These are phyloP conservation scores for Cosmorhoe ocellata DNA, from an alignment of 2,888 invertebrate species.

Conservation along the genomic window DNA sequence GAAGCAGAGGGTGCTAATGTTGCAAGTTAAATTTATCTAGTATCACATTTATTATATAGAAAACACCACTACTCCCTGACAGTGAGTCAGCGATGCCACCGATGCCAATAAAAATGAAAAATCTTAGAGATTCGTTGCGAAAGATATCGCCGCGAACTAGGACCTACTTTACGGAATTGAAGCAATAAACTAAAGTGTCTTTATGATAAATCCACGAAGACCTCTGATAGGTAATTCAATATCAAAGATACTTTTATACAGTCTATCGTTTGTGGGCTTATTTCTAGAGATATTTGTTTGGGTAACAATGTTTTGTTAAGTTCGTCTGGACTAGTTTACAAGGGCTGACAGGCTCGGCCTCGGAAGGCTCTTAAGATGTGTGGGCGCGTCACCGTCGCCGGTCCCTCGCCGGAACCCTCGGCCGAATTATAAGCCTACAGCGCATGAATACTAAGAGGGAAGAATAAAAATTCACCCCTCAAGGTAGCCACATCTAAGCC, in stretches of 20 bases:
- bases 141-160: constrained; percentile 33
- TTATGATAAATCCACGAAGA: constrained; percentile 33
- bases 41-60: constrained; percentile 68
- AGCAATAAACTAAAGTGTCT: constrained; percentile 37
- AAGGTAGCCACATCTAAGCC: constrained; percentile 72
- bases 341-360: constrained; percentile 49
- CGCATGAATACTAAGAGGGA: constrained; percentile 71
- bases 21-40: constrained; percentile 72
- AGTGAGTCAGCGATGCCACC: constrained; percentile 45
- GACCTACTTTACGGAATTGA: constrained; percentile 43
- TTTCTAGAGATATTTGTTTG: constrained; percentile 26
- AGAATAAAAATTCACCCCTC: constrained; percentile 72
- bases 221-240: constrained; percentile 21
- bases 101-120: constrained; percentile 45
- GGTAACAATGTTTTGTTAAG: constrained; percentile 29
- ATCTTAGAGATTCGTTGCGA: constrained; percentile 37
- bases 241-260: constrained; percentile 10
- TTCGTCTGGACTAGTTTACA: constrained; percentile 51
- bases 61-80: constrained; percentile 49
- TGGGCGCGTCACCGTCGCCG: constrained; percentile 52
- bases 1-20: constrained; percentile 75
- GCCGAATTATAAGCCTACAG: constrained; percentile 72
- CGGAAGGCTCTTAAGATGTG: constrained; percentile 53
- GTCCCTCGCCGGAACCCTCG: constrained; percentile 62
- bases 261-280: constrained; percentile 4